Evolutionary conservation across 2,888 invertebrate genomes (phyloP), one percentile per base, ranked within the genome.

Genomic region (Nemurella pictetii): DNA sequence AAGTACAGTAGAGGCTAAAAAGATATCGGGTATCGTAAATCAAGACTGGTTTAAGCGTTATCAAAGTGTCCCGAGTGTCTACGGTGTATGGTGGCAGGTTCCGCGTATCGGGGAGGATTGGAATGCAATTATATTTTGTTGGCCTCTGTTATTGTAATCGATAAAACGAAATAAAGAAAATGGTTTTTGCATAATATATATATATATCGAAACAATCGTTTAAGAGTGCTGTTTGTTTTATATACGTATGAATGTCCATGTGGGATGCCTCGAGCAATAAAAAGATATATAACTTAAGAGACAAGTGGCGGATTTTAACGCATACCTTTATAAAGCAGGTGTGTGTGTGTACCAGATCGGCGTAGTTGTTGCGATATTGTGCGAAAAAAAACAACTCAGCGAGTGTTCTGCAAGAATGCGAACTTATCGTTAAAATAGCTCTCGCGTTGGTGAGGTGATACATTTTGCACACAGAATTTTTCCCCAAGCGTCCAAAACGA

Each of bases 1-100:
- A 81, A 35, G 80, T 81, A 81, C 80, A 81, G 80, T 81, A 35
- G 15, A 26, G 26, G 36, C 26, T 30, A 78, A 81, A 81, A 81
- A 75, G 75, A 75, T 75, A 75, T 3, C 7, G 27, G 12, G 7
- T 9, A 28, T 25, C 2, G 75, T 75, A 75, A 75, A 75, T 75
- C 75, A 75, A n/a, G 75, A 75, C 28, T 28, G 75, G 26, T 27
- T 27, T 5, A 5, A 75, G 26, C 75, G 75, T 75, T 75, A 75
- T 75, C 75, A 75, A 27, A 75, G 15, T 55, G 55, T 55, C 55
- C 55, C 1, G 1, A 35, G 4, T 20, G 55, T 15, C n/a, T 55
- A 55, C 20, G 20, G 55, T 55, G 55, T n/a, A n/a, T 55, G 15
- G 55, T 32, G 32, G 32, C 32, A 12, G 20, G 55, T 55, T 55